Percentiles rank a stretch among this genome's conserved stretches.
phyloP scores from a whole-genome alignment of 2,888 invertebrate species.

The Euclidia mi region DNA sequence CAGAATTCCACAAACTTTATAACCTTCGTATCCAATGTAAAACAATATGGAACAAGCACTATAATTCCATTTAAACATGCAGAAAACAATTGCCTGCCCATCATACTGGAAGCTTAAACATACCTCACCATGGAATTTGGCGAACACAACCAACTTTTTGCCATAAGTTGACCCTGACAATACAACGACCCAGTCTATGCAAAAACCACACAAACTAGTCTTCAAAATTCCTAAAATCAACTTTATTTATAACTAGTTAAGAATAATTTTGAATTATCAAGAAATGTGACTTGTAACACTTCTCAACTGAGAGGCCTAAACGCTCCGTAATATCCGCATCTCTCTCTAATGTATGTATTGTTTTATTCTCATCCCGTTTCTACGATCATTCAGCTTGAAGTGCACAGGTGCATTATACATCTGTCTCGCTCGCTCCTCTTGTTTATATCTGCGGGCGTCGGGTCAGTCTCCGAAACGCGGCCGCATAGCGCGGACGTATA shows the following conservation, averaged over 20 bases:
- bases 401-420: constrained; percentile 84
- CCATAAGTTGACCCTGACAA: constrained; percentile 89
- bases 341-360: constrained; percentile 76
- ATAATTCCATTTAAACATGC: not conserved
- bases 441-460: constrained; percentile 65
- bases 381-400: constrained; percentile 82
- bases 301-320: constrained; percentile 27
- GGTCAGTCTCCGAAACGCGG: constrained; percentile 75
- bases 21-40: not conserved
- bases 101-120: constrained; percentile 58
- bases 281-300: constrained; percentile 59
- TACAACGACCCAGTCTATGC: constrained; percentile 66
- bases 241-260: constrained; percentile 25
- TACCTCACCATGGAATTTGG: constrained; percentile 73
- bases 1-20: no score
- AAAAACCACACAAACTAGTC: constrained; percentile 34
- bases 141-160: constrained; percentile 75
- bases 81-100: constrained; percentile 47
- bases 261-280: constrained; percentile 42
- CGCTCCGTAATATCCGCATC: constrained; percentile 66
- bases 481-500: constrained; percentile 67
- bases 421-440: constrained; percentile 77
- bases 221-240: constrained; percentile 25
- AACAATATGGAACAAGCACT: constrained; percentile 1
- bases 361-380: constrained; percentile 81